A percentile compares a stretch with the other conserved stretches of the same genome.
Conservation (phyloP, 2,888 invertebrate genomes). For the Lasioglossum calceatum region DNA sequence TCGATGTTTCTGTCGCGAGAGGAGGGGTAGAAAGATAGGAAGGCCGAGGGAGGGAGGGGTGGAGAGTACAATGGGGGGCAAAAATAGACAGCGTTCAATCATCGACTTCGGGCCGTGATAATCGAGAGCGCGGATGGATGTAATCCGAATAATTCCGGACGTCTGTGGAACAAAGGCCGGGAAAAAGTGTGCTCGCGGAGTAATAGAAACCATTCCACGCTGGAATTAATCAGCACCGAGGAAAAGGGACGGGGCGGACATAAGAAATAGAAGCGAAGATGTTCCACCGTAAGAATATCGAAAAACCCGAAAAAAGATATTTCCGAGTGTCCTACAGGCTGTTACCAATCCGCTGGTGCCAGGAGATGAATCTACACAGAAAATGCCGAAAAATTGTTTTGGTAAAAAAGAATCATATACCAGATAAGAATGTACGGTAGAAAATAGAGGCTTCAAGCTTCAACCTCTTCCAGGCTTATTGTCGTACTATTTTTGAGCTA, state of each 20-base stretch:
- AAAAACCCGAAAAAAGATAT: not conserved
- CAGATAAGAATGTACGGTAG: not conserved
- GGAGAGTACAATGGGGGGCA: not conserved
- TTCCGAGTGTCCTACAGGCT: not conserved
- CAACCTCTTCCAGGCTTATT: not conserved
- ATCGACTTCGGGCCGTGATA: slow-evolving; percentile 11
- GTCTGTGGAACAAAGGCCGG: not conserved
- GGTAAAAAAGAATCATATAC: too few species aligned
- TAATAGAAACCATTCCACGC: not conserved
- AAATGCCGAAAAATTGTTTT: too few species aligned
- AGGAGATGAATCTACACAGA: not conserved
- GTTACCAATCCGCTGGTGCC: not conserved
- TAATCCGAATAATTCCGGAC: slow-evolving; percentile 19
- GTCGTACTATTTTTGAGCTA: not conserved
- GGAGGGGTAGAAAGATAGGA: too few species aligned
- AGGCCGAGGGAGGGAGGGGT: not conserved
- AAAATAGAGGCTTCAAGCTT: not conserved
- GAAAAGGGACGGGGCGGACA: not conserved
- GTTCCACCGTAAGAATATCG: not conserved
- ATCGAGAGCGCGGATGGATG: slow-evolving; percentile 2
- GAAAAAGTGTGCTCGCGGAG: not conserved
- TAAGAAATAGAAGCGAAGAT: not conserved
- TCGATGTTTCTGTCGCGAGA: not conserved
- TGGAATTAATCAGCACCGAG: not conserved
- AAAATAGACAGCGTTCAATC: slow-evolving; percentile 11